These are phyloP conservation scores for Chamaea fasciata DNA, from an alignment of 2,113 vertebrate genomes.

Conservation along the genomic window DNA sequence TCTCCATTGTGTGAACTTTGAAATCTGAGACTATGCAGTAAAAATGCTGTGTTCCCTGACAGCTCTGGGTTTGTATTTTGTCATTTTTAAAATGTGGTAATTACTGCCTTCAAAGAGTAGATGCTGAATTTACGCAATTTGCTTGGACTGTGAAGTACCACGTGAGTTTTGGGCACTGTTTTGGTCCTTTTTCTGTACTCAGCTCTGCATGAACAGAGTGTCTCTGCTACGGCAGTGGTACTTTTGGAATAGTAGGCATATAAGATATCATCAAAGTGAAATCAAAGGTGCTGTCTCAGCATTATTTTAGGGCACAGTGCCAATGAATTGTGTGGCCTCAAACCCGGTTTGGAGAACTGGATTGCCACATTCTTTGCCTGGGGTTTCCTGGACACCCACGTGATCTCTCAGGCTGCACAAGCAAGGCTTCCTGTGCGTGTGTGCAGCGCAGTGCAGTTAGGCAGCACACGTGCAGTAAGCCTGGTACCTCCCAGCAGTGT, in stretches of 20 bases:
- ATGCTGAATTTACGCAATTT: background rate
- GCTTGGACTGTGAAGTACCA: background rate
- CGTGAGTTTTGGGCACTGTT: background rate
- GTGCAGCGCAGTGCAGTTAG: accelerated
- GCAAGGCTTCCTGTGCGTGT: background rate
- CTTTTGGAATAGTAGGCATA: background rate
- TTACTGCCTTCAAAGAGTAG: background rate
- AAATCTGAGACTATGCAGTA: background rate
- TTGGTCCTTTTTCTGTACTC: background rate
- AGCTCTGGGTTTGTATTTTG: background rate
- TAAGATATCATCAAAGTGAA: background rate
- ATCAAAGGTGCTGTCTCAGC: background rate
- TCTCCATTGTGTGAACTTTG: background rate
- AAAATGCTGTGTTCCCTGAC: background rate
- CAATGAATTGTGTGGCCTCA: background rate
- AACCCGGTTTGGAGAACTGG: background rate
- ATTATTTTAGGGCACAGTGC: background rate
- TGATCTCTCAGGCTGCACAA: accelerated
- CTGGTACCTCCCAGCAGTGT: background rate
- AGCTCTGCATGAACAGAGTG: background rate
- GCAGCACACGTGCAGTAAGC: background rate
- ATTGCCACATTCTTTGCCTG: background rate
- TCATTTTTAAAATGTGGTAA: background rate
- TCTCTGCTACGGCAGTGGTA: background rate
- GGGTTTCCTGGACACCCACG: background rate